These are phyloP conservation scores for Agrotis clavis DNA, from an alignment of 2,888 invertebrate species.

Conservation along the genomic window DNA sequence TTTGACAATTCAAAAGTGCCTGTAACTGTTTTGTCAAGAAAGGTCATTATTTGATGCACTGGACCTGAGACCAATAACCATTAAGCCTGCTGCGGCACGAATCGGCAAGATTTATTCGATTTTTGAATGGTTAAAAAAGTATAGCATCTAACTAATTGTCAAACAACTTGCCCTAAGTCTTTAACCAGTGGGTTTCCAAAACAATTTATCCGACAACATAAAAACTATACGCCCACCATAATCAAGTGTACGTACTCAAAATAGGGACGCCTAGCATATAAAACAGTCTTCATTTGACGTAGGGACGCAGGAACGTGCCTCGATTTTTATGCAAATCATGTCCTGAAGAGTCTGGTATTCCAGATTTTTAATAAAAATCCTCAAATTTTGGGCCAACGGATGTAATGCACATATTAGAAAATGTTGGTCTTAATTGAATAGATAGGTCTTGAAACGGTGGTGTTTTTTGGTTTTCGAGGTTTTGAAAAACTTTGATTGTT, in stretches of 20 bases:
- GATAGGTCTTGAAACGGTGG: background rate
- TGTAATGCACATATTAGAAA: slow-evolving; percentile 32
- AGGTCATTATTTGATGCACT: no score
- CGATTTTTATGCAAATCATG: slow-evolving; percentile 67
- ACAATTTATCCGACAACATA: background rate
- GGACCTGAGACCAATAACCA: no score
- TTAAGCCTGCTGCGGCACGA: no score
- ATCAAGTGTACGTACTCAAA: slow-evolving; percentile 8
- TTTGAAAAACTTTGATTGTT: slow-evolving; percentile 29
- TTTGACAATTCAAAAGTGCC: no score
- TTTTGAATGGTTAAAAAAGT: no score
- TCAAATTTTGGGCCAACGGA: slow-evolving; percentile 20
- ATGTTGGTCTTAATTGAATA: slow-evolving; percentile 25
- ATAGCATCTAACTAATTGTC: no score
- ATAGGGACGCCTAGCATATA: slow-evolving; percentile 25
- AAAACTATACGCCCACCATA: background rate
- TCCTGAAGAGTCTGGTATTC: slow-evolving; percentile 46
- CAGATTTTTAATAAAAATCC: slow-evolving; percentile 60
- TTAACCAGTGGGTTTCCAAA: no score
- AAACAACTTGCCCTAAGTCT: no score
- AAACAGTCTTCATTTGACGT: slow-evolving; percentile 29
- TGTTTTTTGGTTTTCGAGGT: background rate
- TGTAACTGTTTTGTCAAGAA: no score
- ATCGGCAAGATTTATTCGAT: no score
- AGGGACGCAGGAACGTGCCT: slow-evolving; percentile 45